Evolutionary conservation across 2,113 vertebrate genomes (phyloP).

Genomic region (Calyptomena viridis): DNA sequence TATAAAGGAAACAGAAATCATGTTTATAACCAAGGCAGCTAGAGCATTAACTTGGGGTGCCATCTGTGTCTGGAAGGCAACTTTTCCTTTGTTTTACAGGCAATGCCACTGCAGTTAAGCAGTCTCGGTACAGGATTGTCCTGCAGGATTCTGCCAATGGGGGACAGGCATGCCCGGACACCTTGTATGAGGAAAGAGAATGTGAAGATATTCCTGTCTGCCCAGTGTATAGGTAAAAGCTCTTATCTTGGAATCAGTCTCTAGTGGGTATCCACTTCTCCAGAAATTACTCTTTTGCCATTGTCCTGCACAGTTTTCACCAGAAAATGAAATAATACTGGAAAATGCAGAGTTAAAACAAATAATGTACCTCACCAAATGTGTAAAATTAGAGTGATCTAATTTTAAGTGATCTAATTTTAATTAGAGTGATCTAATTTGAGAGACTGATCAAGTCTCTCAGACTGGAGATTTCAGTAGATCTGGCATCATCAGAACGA

Average conservation of each 20-base stretch:
- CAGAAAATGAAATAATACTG: not conserved
- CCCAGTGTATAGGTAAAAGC: slow-evolving; percentile 83
- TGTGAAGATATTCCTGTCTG: slow-evolving; percentile 87
- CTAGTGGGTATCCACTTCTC: not conserved
- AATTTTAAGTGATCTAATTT: too few relatives aligned
- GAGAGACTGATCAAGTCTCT: too few relatives aligned
- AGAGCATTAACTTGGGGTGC: not conserved
- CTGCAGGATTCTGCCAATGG: slow-evolving; percentile 83
- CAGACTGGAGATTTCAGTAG: not conserved
- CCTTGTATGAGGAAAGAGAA: slow-evolving; percentile 92
- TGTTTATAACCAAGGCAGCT: not conserved
- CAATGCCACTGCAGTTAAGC: slow-evolving; percentile 79
- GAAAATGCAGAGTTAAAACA: not conserved
- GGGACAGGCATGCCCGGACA: slow-evolving; percentile 92
- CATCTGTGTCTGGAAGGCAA: not conserved
- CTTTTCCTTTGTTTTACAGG: slow-evolving; percentile 70
- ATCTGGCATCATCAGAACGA: not conserved
- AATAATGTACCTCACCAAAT: not conserved
- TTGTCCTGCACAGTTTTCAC: not conserved
- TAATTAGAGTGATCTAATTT: too few relatives aligned
- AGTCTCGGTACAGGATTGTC: slow-evolving; percentile 89
- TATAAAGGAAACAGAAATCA: not conserved
- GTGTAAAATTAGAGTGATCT: not conserved
- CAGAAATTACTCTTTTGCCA: not conserved
- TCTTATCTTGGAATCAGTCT: not conserved